These are phyloP conservation scores for Pseudobourletiella spinata DNA, from an alignment of 1,140 invertebrate species.

Conservation along the genomic window DNA sequence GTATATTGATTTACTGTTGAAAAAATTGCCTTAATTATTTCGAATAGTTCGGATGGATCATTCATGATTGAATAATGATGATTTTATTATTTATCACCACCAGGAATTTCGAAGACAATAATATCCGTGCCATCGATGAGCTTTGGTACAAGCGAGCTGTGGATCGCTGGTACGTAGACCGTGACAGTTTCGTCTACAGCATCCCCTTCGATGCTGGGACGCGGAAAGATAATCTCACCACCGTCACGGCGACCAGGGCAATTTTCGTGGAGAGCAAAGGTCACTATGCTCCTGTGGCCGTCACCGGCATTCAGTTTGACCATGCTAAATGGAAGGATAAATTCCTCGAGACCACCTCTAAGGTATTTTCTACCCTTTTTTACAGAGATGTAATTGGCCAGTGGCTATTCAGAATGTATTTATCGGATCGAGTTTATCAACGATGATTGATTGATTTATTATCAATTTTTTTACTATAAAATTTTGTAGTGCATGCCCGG, in stretches of 20 bases:
- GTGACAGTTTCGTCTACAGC: slow-evolving; percentile 83
- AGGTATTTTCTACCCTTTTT: no score
- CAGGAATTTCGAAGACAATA: slow-evolving; percentile 73
- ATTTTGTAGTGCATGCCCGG: slow-evolving; percentile 53
- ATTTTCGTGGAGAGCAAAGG: slow-evolving; percentile 79
- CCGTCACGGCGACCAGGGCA: slow-evolving; percentile 77
- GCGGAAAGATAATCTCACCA: slow-evolving; percentile 52
- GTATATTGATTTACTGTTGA: not conserved
- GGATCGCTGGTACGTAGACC: slow-evolving; percentile 74
- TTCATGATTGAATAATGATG: no score
- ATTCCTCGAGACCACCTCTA: slow-evolving; percentile 75
- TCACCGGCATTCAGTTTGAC: slow-evolving; percentile 78
- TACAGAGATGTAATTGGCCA: no score
- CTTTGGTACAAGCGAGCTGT: slow-evolving; percentile 88
- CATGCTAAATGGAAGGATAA: slow-evolving; percentile 67
- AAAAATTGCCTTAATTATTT: no score
- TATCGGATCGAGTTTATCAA: no score
- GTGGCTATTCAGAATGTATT: no score
- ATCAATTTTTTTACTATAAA: no score
- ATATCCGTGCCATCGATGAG: slow-evolving; percentile 75
- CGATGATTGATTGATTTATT: no score
- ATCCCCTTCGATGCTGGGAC: slow-evolving; percentile 73
- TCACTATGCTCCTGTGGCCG: slow-evolving; percentile 74
- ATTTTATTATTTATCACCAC: slow-evolving; percentile 33
- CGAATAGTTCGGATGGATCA: no score